Evolutionary conservation across 2,888 invertebrate genomes (phyloP).

Genomic region (Steinernema carpocapsae): DNA sequence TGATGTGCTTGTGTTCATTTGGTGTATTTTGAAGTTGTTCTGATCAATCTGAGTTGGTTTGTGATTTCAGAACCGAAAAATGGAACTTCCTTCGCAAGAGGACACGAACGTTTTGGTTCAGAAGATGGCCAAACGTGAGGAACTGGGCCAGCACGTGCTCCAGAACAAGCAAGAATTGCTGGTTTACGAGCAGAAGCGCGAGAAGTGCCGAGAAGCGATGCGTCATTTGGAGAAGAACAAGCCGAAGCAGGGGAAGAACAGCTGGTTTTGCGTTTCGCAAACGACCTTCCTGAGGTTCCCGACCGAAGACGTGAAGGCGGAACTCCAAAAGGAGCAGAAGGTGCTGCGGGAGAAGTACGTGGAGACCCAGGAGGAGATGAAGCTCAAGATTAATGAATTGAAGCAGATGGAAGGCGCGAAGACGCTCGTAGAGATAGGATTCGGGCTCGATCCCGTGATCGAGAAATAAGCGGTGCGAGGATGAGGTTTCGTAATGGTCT

Average conservation of each 20-base stretch:
- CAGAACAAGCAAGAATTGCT: conserved; percentile 26
- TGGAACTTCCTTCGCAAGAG: conserved; percentile 15
- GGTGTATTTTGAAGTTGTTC: too few species aligned
- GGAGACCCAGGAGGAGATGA: conserved; percentile 20
- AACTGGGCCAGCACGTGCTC: conserved; percentile 16
- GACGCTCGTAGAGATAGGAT: neutral
- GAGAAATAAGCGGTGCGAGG: neutral
- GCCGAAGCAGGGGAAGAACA: conserved; percentile 11
- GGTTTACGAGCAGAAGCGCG: conserved; percentile 27
- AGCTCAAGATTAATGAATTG: neutral
- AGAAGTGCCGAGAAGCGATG: conserved; percentile 30
- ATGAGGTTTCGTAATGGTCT: conserved; percentile 19
- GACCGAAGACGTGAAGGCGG: conserved; percentile 14
- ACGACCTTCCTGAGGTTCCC: conserved; percentile 19
- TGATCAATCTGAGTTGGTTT: too few species aligned
- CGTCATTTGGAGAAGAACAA: neutral
- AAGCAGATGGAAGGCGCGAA: conserved; percentile 17
- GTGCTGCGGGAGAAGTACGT: conserved; percentile 11
- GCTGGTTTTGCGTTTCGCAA: conserved; percentile 26
- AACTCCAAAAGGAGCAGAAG: conserved; percentile 4
- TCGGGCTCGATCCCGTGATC: neutral
- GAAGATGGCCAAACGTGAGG: conserved; percentile 4
- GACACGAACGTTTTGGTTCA: neutral
- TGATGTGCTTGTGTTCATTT: too few species aligned
- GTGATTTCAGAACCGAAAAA: too few species aligned